Conservation (phyloP, 2,113 vertebrate species). For the Phalacrocorax pelagicus region DNA sequence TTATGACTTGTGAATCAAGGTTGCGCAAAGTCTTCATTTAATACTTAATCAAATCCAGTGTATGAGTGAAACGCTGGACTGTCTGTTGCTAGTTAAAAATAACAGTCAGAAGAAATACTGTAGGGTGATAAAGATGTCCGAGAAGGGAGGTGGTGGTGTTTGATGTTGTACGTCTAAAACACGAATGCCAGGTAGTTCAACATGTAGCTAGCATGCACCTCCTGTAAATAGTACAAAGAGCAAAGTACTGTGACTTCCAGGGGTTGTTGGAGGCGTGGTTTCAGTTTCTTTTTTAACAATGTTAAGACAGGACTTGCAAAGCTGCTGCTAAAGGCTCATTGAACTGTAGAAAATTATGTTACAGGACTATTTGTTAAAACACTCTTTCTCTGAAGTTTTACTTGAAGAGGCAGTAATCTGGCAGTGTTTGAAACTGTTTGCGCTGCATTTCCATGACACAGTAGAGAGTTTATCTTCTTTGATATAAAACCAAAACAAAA, state of each 20-base stretch:
- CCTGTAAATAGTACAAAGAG: neutral
- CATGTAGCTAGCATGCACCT: neutral
- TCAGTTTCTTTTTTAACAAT: neutral
- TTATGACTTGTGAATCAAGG: neutral
- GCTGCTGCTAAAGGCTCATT: neutral
- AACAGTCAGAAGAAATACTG: neutral
- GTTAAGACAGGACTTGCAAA: neutral
- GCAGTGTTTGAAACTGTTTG: neutral
- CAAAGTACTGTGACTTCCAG: neutral
- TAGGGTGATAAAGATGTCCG: neutral
- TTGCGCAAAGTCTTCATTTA: neutral
- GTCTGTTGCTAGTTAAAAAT: neutral
- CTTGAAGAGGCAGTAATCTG: neutral
- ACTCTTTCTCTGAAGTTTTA: neutral
- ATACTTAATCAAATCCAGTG: neutral
- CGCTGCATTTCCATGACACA: neutral
- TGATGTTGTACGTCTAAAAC: neutral
- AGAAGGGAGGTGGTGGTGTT: neutral
- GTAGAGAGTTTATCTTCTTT: neutral
- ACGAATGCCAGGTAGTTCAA: neutral
- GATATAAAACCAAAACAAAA: neutral
- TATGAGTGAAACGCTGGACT: neutral
- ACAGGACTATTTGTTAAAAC: neutral
- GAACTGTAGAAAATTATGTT: neutral
- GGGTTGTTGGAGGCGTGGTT: neutral